phyloP scores from a whole-genome alignment of 2,113 vertebrate genomes.

The Calyptommatus sinebrachiatus region DNA sequence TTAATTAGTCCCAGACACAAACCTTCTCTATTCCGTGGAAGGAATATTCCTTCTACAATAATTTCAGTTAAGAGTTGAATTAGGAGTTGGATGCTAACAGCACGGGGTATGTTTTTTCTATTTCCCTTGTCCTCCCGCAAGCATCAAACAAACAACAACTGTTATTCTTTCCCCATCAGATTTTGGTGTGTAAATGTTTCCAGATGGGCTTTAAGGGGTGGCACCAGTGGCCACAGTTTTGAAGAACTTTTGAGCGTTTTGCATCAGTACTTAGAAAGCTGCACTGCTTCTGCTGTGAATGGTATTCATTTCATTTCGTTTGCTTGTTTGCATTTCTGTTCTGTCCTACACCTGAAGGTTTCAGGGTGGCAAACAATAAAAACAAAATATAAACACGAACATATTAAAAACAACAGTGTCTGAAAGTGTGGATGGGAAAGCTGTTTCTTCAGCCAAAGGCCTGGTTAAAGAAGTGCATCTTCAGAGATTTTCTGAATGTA shows the following conservation, averaged over 20 bases:
- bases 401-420: too few species aligned
- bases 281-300: neutral
- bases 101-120: neutral
- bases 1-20: constrained; percentile 48
- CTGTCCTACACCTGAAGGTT: too few species aligned
- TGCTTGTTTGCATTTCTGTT: neutral
- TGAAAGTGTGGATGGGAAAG: too few species aligned
- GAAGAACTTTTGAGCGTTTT: neutral
- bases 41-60: constrained; percentile 38
- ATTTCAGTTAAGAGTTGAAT: constrained; percentile 45
- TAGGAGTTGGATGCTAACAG: constrained; percentile 16
- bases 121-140: constrained; percentile 23
- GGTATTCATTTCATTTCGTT: neutral
- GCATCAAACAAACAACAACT: neutral
- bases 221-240: accelerated
- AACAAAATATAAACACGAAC: too few species aligned
- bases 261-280: neutral
- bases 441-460: too few species aligned
- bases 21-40: constrained; percentile 7
- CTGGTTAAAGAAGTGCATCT: too few species aligned
- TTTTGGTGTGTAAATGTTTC: accelerated
- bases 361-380: too few species aligned
- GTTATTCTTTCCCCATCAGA: neutral
- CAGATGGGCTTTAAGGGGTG: neutral
- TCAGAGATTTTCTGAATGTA: too few species aligned